These are phyloP conservation scores for Catamblyrhynchus diadema DNA, from an alignment of 2,797 vertebrate genomes.

Conservation along the genomic window DNA sequence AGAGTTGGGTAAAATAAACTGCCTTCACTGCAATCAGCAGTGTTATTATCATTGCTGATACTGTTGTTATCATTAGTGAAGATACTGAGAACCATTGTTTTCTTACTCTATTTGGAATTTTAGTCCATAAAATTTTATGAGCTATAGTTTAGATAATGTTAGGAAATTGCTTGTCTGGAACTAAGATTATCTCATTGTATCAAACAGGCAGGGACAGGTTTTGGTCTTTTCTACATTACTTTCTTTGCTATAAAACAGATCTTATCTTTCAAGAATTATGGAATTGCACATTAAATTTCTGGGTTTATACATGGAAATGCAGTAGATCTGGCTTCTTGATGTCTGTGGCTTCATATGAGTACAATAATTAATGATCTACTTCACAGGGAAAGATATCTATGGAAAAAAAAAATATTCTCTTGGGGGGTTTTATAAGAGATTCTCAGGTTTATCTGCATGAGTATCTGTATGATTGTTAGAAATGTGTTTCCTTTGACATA, in stretches of 20 bases:
- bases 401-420: neutral
- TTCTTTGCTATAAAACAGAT: conserved; percentile 33
- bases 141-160: conserved; percentile 57
- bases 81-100: conserved; percentile 13
- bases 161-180: conserved; percentile 55
- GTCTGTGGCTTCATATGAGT: neutral
- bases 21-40: neutral
- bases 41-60: too few relatives aligned
- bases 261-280: conserved; percentile 17
- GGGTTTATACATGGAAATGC: neutral
- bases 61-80: neutral
- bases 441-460: neutral
- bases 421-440: neutral
- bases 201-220: conserved; percentile 42
- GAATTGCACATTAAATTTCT: neutral
- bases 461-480: neutral
- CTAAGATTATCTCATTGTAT: conserved; percentile 60
- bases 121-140: conserved; percentile 62
- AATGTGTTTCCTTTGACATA: neutral
- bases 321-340: neutral
- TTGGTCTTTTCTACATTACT: conserved; percentile 7
- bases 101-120: neutral
- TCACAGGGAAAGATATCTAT: neutral
- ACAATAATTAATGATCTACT: neutral
- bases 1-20: neutral